Conservation (phyloP, 2,113 vertebrate genomes). For the Tilapia sparmanii region DNA sequence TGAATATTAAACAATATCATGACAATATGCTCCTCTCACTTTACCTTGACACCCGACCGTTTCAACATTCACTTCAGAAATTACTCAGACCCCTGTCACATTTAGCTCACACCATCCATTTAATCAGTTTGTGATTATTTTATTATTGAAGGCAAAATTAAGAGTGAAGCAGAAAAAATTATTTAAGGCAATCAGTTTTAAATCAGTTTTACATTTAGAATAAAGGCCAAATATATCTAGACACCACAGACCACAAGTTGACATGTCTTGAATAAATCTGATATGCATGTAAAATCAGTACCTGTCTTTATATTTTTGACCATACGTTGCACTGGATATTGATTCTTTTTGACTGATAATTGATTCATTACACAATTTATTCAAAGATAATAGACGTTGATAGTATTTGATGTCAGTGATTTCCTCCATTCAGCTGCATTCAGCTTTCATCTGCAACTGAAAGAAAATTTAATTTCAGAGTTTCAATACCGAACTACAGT, state of each 20-base stretch:
- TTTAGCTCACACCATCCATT: not conserved
- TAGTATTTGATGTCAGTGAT: not conserved
- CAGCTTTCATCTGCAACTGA: not conserved
- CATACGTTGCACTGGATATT: not conserved
- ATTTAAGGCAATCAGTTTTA: not conserved
- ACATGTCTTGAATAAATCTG: not conserved
- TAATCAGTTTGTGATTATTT: not conserved
- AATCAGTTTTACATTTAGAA: not conserved
- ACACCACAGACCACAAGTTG: not conserved
- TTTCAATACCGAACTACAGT: not conserved
- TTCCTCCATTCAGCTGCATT: not conserved
- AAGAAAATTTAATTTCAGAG: not conserved
- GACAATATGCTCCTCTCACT: not conserved
- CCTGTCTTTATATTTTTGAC: not conserved
- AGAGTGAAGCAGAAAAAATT: not conserved
- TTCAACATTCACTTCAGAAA: not conserved
- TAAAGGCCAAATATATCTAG: not conserved
- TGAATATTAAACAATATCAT: not conserved
- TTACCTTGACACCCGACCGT: accelerated
- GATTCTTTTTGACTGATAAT: not conserved
- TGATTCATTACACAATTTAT: not conserved
- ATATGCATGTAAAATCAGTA: not conserved
- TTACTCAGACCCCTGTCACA: not conserved
- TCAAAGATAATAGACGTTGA: not conserved
- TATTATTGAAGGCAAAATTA: not conserved